Conservation (phyloP, 2,797 vertebrate genomes). For the Malacoraja senta region DNA sequence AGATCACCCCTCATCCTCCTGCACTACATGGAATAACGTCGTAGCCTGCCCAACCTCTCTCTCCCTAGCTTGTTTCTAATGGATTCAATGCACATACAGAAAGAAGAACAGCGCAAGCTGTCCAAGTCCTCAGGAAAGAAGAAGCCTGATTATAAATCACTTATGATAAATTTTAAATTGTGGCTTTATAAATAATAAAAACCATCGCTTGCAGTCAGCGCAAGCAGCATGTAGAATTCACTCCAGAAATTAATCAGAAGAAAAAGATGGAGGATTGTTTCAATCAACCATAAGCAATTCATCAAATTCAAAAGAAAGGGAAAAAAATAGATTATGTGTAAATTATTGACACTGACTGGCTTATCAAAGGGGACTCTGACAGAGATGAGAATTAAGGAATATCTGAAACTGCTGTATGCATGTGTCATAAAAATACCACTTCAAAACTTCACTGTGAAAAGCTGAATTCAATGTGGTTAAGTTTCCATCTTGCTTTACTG, state of each 20-base stretch:
- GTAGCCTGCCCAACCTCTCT: no score
- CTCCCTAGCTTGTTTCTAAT: no score
- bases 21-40: no score
- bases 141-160: background rate
- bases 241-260: background rate
- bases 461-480: background rate
- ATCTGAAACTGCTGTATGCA: background rate
- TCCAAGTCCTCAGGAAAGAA: background rate
- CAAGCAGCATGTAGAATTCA: background rate
- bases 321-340: background rate
- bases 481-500: slow-evolving; percentile 6
- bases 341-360: background rate
- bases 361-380: background rate
- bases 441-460: slow-evolving; percentile 9
- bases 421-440: background rate
- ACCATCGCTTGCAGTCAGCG: background rate
- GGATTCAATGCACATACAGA: background rate
- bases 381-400: background rate
- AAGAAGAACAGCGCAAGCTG: background rate
- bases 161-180: background rate
- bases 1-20: no score
- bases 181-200: background rate
- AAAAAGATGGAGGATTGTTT: background rate
- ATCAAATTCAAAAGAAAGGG: slow-evolving; percentile 5
- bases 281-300: slow-evolving; percentile 8